Percentiles rank a stretch among this genome's conserved stretches.
phyloP scores from a whole-genome alignment of 2,888 invertebrate species.

The Sminthurinus aureus region DNA sequence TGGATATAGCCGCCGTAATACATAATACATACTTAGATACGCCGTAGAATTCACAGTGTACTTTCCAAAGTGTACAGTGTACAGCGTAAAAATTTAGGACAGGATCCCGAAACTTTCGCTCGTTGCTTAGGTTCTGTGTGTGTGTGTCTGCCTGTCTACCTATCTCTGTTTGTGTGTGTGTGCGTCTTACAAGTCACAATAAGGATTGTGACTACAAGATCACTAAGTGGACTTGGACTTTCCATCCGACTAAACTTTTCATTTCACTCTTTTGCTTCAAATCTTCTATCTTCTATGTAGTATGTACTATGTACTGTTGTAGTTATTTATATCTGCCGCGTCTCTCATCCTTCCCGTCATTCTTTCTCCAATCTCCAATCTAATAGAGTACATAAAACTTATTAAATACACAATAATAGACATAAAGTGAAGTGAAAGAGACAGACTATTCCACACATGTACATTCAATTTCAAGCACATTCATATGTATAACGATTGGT shows the following conservation, averaged over 20 bases:
- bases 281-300: not conserved
- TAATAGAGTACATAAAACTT: not conserved
- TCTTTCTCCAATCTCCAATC: not conserved
- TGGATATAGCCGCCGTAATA: not conserved
- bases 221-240: conserved; percentile 18
- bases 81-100: not conserved
- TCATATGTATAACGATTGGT: too few relatives aligned
- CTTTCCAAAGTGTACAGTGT: not conserved
- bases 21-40: too few relatives aligned
- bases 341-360: not conserved
- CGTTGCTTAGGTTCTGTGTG: too few relatives aligned
- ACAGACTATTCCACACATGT: not conserved
- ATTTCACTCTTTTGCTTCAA: not conserved
- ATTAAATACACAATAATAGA: too few relatives aligned
- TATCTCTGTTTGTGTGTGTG: too few relatives aligned
- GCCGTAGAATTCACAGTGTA: too few relatives aligned
- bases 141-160: too few relatives aligned
- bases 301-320: not conserved
- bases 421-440: not conserved
- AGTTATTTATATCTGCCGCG: not conserved
- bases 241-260: conserved; percentile 11
- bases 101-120: too few relatives aligned
- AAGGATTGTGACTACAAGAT: not conserved
- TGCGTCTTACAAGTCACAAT: not conserved
- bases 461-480: not conserved